Conservation (phyloP, 2,797 vertebrate genomes). For the Allobates femoralis region DNA sequence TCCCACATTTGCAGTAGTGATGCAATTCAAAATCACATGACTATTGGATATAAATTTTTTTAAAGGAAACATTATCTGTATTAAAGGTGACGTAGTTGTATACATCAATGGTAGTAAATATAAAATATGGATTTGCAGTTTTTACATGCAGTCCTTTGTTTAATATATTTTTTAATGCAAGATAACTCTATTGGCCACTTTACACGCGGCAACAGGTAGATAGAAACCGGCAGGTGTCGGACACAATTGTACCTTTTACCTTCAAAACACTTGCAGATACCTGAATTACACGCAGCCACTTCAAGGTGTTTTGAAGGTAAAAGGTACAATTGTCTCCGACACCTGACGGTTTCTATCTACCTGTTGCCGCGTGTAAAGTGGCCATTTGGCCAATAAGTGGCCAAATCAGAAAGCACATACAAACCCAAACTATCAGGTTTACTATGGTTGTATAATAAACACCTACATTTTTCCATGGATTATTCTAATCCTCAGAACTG, state of each 20-base stretch:
- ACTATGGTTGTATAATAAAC: not conserved
- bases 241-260: too few species aligned
- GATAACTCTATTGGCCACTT: too few species aligned
- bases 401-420: not conserved
- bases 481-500: not conserved
- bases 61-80: not conserved
- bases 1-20: not conserved
- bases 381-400: too few species aligned
- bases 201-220: too few species aligned
- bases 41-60: not conserved
- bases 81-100: not conserved
- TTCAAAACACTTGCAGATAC: too few species aligned
- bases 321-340: too few species aligned
- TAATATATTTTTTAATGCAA: not conserved
- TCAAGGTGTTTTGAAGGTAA: too few species aligned
- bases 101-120: not conserved
- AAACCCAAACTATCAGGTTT: not conserved
- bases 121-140: not conserved
- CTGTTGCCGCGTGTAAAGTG: too few species aligned
- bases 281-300: too few species aligned
- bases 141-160: not conserved
- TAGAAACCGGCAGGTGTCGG: too few species aligned
- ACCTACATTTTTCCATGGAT: not conserved
- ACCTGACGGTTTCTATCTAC: too few species aligned
- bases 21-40: not conserved